A percentile compares a stretch with the other conserved stretches of the same genome.
Conservation (phyloP, 2,797 vertebrate species). For the Fringilla coelebs region DNA sequence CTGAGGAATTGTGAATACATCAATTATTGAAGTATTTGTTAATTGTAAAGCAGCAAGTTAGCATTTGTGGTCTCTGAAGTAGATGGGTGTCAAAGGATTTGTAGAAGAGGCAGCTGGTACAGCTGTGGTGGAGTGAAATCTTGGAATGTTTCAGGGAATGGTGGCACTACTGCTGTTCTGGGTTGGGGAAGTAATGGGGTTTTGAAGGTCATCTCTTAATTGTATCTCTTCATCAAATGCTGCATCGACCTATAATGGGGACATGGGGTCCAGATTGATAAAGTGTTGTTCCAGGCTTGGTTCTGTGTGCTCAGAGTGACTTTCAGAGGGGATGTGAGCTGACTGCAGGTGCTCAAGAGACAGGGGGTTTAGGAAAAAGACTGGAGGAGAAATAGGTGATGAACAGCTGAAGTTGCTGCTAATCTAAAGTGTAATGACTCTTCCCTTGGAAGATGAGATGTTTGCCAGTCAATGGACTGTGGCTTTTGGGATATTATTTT, state of each 20-base stretch:
- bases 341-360: neutral
- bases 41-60: neutral
- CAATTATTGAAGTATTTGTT: neutral
- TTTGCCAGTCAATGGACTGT: neutral
- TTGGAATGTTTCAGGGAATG: neutral
- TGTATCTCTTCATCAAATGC: neutral
- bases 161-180: accelerated
- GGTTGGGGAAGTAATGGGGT: neutral
- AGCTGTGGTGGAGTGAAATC: neutral
- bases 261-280: neutral
- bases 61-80: neutral
- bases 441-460: neutral
- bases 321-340: neutral
- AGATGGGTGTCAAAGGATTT: neutral
- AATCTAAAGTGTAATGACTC: neutral
- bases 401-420: neutral
- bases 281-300: neutral
- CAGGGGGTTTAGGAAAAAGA: neutral
- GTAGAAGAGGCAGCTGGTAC: neutral
- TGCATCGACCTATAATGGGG: neutral
- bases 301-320: neutral
- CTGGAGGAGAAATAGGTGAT: neutral
- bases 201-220: neutral
- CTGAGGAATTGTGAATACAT: neutral
- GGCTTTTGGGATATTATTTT: neutral